Evolutionary conservation across 2,113 vertebrate genomes (phyloP).

Genomic region (Lepisosteus oculatus): DNA sequence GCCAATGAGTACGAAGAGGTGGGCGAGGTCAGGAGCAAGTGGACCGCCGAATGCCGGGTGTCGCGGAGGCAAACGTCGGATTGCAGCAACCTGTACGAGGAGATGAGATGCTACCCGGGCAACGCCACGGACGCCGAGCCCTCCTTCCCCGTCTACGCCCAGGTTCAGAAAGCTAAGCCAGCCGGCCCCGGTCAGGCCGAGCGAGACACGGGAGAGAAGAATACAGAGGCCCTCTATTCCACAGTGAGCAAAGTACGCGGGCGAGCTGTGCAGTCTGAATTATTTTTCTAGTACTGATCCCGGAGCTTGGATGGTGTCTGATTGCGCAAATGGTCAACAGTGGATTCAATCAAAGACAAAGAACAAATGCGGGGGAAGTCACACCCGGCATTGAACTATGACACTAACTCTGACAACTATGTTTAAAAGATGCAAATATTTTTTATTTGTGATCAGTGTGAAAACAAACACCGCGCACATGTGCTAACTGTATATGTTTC

Average conservation of each 20-base stretch:
- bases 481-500: no score
- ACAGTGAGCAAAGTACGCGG: slow-evolving; percentile 12
- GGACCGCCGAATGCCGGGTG: neutral
- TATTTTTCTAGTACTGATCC: slow-evolving; percentile 1
- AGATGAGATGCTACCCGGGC: neutral
- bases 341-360: no score
- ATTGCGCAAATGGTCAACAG: no score
- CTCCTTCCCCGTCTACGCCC: neutral
- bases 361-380: no score
- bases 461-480: no score
- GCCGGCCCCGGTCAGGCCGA: neutral
- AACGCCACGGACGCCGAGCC: neutral
- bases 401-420: no score
- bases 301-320: neutral
- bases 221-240: slow-evolving; percentile 12
- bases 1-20: slow-evolving; percentile 6
- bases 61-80: neutral
- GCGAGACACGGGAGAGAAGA: neutral
- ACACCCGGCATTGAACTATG: no score
- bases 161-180: neutral
- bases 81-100: slow-evolving; percentile 10
- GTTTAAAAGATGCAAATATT: no score
- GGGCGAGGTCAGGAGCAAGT: neutral
- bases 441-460: no score
- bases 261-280: slow-evolving; percentile 8